Base-by-base conservation (phyloP, 2,888 invertebrate species). In the Strigamia maritima region DNA sequence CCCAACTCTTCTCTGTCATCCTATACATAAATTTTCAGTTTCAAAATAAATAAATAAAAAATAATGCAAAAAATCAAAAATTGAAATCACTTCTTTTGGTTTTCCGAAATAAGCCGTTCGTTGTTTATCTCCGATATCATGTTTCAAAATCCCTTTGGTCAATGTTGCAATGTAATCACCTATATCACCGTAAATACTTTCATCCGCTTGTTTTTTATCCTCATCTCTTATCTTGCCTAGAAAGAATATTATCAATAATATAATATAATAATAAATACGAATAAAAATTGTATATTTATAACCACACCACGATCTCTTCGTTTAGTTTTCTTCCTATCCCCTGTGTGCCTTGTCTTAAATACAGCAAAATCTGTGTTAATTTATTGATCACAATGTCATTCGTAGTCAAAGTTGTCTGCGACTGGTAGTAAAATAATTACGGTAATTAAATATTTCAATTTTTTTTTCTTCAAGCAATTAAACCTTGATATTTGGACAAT, bases 341-440 rank as follows among this genome's bases (percentile, higher is more conserved):
- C 16, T 94, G 88, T 0, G 92, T 92, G n/a, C 94, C 94, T 84
- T 96, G 95, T 0, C 98, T 88, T 26, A 99, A 86, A 82, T 99
- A 98, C 0, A 97, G 94, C 81, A 99, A 89, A 84, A 99, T 98
- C 87, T 99, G 98, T 0, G 97, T 94, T 31, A 99, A 87, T 85
- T 99, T 99, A 84, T 98, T 97, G 80, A 99, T 94, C 3, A 99
- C 95, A 81, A 90, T 88, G 82, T 89, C 89, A 84, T 90, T 90
- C 8, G 89, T 90, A 14, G 88, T 89, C 79, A 90, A 84, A 1
- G 89, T 88, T 10, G 89, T 87, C 80, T 88, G 87, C n/a, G 87
- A 86, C 87, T 88, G 82, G n/a, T n/a, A n/a, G n/a, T n/a, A n/a
- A n/a, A n/a, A n/a, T n/a, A n/a, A n/a, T n/a, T n/a, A n/a, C n/a